Evolutionary conservation across 30 jellyfish, hydroid and myxozoan genomes (phyloP), one percentile per base, ranked within the genome.

Genomic region (Euphysa ruthae): DNA sequence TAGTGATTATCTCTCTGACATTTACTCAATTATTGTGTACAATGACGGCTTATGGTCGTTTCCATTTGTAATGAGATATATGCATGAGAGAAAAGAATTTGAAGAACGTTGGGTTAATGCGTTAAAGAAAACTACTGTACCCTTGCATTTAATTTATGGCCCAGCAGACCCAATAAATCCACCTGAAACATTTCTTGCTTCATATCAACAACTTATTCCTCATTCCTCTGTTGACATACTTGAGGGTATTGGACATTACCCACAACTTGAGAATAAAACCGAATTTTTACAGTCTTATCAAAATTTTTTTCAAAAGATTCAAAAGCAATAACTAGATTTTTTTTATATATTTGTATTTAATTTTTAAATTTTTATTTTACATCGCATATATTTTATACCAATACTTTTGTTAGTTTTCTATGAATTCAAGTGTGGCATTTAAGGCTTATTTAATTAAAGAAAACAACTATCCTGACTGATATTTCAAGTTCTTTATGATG

Each of bases 211-310:
- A 8, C 18, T 29, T n/a, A 46, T n/a, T 3, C 23, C 18, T 10
- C 60, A 29, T 65, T n/a, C n/a, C n/a, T n/a, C n/a, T n/a, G 42
- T 21, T 83, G 80, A 10, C 33, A 65, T 16, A 42, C 30, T 90
- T 49, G 74, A 63, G 64, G 43, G 71, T 51, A 84, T 61, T 23
- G 98, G 98, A 43, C 95, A 89, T 72, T 89, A 81, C 54, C 98
- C 98, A 16, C 98, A 89, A 24, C 74, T 92, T 84, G 98, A 89
- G 32, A 79, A 70, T 16, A n/a, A n/a, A n/a, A n/a, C n/a, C n/a
- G n/a, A n/a, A n/a, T n/a, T n/a, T n/a, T n/a, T n/a, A n/a, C n/a
- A n/a, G n/a, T n/a, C n/a, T n/a, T n/a, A n/a, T n/a, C n/a, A n/a
- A n/a, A n/a, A n/a, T n/a, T n/a, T n/a, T n/a, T n/a, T n/a, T n/a